phyloP scores from a whole-genome alignment of 2,113 vertebrate species.

The Hypocryptadius cinnamomeus region DNA sequence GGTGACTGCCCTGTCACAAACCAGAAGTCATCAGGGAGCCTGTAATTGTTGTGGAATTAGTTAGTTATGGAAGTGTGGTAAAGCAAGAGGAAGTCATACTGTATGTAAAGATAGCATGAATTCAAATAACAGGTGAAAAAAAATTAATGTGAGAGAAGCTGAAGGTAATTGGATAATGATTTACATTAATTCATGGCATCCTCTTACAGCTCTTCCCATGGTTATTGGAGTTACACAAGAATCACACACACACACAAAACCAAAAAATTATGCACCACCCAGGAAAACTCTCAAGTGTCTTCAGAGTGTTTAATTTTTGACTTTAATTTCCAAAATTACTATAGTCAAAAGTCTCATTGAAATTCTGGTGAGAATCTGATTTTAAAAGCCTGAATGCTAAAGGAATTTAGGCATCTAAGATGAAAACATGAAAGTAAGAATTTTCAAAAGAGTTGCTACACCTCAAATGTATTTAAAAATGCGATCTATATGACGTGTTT shows the following conservation, averaged over 20 bases:
- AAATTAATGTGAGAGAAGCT: accelerated
- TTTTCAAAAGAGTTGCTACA: not conserved
- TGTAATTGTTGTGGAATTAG: not conserved
- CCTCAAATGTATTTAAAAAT: not conserved
- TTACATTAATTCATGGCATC: not conserved
- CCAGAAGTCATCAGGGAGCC: not conserved
- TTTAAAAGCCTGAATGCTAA: not conserved
- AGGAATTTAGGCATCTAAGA: not conserved
- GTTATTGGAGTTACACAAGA: not conserved
- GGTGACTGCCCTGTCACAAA: not conserved
- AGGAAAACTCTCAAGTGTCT: not conserved
- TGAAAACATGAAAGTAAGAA: not conserved
- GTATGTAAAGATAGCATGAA: not conserved
- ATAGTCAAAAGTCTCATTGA: not conserved
- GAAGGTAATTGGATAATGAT: not conserved
- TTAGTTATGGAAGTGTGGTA: not conserved
- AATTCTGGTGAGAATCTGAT: not conserved
- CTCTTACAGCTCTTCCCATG: not conserved
- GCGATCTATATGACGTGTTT: not conserved
- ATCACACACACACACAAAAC: not conserved
- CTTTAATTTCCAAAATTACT: not conserved
- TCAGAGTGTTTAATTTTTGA: not conserved
- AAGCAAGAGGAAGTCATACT: not conserved
- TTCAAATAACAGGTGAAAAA: not conserved
- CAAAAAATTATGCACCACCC: no score